Conservation (phyloP, 2,113 vertebrate species). For the Actinemys pallida region DNA sequence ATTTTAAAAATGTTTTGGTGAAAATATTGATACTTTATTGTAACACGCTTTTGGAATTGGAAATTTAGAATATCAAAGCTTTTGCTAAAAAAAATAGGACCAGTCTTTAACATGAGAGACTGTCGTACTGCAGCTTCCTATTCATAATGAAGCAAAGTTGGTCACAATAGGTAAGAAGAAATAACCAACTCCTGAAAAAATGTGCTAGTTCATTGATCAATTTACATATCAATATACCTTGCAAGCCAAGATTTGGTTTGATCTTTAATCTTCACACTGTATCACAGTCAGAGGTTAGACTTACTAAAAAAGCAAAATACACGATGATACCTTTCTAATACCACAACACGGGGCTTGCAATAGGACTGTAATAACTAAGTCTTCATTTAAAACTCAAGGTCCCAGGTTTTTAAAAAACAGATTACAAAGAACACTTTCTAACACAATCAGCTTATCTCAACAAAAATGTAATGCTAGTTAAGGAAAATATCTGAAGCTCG, state of each 20-base stretch:
- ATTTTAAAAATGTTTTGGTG: not conserved
- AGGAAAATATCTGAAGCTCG: conserved; percentile 41
- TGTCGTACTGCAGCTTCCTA: not conserved
- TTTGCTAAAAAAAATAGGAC: not conserved
- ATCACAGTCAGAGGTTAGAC: conserved; percentile 35
- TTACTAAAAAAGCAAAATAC: conserved; percentile 20
- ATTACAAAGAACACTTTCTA: conserved; percentile 32
- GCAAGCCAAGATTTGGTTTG: not conserved
- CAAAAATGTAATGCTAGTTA: conserved; percentile 30
- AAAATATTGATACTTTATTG: not conserved
- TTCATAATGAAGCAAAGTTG: not conserved
- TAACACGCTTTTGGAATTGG: not conserved
- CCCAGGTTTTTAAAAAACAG: not conserved
- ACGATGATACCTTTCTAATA: not conserved
- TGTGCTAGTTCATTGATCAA: not conserved
- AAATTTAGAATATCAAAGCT: not conserved
- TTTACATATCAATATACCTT: not conserved
- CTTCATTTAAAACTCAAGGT: conserved; percentile 4
- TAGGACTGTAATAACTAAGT: conserved; percentile 44
- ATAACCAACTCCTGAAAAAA: not conserved
- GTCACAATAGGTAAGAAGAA: not conserved
- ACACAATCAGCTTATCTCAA: not conserved
- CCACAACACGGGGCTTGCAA: not conserved
- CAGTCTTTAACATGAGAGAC: not conserved
- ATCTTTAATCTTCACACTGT: not conserved